These are phyloP conservation scores for Gryon sp. DNA, from an alignment of 1,140 invertebrate genomes.

Conservation along the genomic window DNA sequence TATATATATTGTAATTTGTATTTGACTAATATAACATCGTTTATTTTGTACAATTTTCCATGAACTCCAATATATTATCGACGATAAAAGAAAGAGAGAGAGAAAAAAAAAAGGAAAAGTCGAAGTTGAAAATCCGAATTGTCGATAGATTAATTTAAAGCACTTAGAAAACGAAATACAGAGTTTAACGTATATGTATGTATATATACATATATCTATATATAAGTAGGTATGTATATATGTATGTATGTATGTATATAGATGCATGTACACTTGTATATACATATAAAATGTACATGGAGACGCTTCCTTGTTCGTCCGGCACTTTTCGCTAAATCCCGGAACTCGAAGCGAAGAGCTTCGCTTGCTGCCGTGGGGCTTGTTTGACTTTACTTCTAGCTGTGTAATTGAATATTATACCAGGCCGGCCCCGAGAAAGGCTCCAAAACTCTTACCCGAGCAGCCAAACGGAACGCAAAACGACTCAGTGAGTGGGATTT, in stretches of 20 bases:
- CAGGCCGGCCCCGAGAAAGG: conserved; percentile 64
- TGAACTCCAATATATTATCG: too few relatives aligned
- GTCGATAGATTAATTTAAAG: conserved; percentile 1
- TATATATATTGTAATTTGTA: too few relatives aligned
- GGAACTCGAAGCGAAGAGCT: conserved; percentile 58
- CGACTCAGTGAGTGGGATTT: too few relatives aligned
- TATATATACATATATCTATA: conserved; percentile 37
- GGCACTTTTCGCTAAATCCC: conserved; percentile 57
- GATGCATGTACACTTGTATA: conserved; percentile 16
- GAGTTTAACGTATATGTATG: neutral
- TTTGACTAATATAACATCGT: too few relatives aligned
- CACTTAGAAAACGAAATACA: too few relatives aligned
- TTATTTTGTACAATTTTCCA: too few relatives aligned
- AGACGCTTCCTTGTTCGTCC: conserved; percentile 63
- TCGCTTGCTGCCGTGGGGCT: conserved; percentile 63
- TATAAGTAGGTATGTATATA: conserved; percentile 6
- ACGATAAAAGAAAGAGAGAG: too few relatives aligned
- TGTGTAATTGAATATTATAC: conserved; percentile 72
- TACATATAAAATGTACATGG: conserved; percentile 48
- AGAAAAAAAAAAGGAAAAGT: too few relatives aligned
- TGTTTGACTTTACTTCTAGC: conserved; percentile 71
- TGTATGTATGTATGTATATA: conserved; percentile 7
- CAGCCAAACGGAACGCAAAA: conserved; percentile 52
- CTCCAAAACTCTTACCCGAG: conserved; percentile 65
- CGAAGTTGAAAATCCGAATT: neutral